These are phyloP conservation scores for Drosophila recens DNA, from an alignment of 2,888 invertebrate species.

Conservation along the genomic window DNA sequence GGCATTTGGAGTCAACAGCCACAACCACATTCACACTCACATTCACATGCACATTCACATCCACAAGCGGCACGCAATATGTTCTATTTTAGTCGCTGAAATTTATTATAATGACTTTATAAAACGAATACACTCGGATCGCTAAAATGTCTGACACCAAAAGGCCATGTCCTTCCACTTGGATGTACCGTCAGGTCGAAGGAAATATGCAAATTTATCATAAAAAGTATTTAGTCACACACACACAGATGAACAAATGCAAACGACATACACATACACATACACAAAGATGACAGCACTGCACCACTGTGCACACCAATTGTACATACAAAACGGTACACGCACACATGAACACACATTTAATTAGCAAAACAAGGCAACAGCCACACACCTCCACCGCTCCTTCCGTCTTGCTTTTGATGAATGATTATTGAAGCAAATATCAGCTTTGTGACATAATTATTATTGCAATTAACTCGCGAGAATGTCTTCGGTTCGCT, in stretches of 20 bases:
- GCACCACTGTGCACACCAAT: conserved; percentile 46
- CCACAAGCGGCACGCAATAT: conserved; percentile 68
- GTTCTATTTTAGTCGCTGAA: conserved; percentile 73
- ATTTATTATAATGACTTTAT: conserved; percentile 61
- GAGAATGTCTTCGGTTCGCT: conserved; percentile 43
- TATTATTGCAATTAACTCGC: conserved; percentile 56
- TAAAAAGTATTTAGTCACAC: conserved; percentile 50
- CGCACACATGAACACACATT: conserved; percentile 47
- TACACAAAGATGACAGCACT: conserved; percentile 55
- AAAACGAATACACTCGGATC: conserved; percentile 36
- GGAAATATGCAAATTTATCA: conserved; percentile 58
- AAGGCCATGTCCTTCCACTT: conserved; percentile 42
- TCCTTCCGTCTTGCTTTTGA: conserved; percentile 42
- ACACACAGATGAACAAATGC: conserved; percentile 34
- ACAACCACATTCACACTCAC: conserved; percentile 37
- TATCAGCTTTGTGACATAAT: conserved; percentile 69
- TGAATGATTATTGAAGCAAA: conserved; percentile 38
- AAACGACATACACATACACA: conserved; percentile 44
- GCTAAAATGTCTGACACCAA: conserved; percentile 31
- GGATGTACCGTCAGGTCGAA: conserved; percentile 12
- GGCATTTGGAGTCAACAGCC: conserved; percentile 64
- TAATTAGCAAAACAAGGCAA: conserved; percentile 58
- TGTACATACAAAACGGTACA: conserved; percentile 46
- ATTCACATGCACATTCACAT: conserved; percentile 46
- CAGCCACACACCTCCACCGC: conserved; percentile 52